Evolutionary conservation across 2,888 invertebrate genomes (phyloP).

Genomic region (Pocota personata): DNA sequence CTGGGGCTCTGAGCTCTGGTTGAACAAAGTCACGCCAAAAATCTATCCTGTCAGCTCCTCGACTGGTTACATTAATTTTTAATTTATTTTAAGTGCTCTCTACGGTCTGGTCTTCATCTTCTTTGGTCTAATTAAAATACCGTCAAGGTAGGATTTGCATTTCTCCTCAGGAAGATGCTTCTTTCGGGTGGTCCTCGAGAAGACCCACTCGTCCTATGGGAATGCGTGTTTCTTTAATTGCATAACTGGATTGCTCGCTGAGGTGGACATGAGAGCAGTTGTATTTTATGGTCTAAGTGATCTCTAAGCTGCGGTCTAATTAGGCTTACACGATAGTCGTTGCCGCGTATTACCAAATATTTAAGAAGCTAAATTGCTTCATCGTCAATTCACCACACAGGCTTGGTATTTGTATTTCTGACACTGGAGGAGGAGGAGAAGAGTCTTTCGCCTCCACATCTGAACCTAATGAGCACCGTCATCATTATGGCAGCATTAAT

Average conservation of each 20-base stretch:
- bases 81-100: slow-evolving; percentile 72
- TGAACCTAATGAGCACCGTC: slow-evolving; percentile 66
- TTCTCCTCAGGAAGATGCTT: slow-evolving; percentile 49
- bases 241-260: slow-evolving; percentile 60
- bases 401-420: background rate
- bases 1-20: background rate
- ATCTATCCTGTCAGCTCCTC: slow-evolving; percentile 71
- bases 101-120: background rate
- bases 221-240: slow-evolving; percentile 70
- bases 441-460: slow-evolving; percentile 38
- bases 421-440: background rate
- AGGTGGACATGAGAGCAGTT: slow-evolving; percentile 20
- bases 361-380: slow-evolving; percentile 31
- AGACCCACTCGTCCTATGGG: slow-evolving; percentile 14
- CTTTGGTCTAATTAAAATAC: slow-evolving; percentile 57
- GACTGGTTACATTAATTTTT: slow-evolving; percentile 73
- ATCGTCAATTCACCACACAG: slow-evolving; percentile 1
- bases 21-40: slow-evolving; percentile 64
- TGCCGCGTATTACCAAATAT: slow-evolving; percentile 57
- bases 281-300: slow-evolving; percentile 43
- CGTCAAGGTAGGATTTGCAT: slow-evolving; percentile 58
- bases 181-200: slow-evolving; percentile 59
- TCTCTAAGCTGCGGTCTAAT: slow-evolving; percentile 53
- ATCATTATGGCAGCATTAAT: slow-evolving; percentile 67
- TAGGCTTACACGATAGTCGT: slow-evolving; percentile 57